A percentile compares a stretch with the other conserved stretches of the same genome.
These are phyloP conservation scores for Triplophysa bombifrons DNA, from an alignment of 2,797 vertebrate species.

Conservation along the genomic window DNA sequence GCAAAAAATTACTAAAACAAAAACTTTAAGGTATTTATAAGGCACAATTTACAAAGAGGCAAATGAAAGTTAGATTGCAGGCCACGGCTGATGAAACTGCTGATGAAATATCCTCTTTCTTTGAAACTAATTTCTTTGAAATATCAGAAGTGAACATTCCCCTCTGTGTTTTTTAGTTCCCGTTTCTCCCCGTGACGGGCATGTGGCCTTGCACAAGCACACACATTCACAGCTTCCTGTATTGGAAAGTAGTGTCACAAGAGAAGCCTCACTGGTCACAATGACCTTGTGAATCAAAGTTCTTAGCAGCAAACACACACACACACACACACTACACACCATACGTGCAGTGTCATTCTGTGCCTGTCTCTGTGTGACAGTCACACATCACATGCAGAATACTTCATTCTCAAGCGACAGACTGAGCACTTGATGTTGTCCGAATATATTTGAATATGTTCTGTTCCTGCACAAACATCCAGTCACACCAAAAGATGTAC, in stretches of 20 bases:
- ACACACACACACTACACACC: neutral
- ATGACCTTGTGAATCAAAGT: slow-evolving; percentile 41
- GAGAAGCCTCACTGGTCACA: slow-evolving; percentile 28
- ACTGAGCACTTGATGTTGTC: slow-evolving; percentile 2
- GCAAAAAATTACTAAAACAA: too few relatives aligned
- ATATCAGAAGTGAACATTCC: neutral
- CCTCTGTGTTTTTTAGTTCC: slow-evolving; percentile 5
- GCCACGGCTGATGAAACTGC: neutral
- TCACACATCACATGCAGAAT: slow-evolving; percentile 39
- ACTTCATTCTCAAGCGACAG: neutral
- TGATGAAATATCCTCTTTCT: slow-evolving; percentile 44
- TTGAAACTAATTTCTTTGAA: neutral
- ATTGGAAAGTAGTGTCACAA: slow-evolving; percentile 47
- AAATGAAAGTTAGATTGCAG: neutral
- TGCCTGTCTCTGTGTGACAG: slow-evolving; percentile 12
- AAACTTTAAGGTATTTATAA: too few relatives aligned
- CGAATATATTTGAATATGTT: slow-evolving; percentile 9
- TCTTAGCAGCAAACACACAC: neutral
- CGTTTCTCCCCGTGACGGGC: neutral
- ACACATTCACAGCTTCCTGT: slow-evolving; percentile 32
- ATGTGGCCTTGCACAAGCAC: slow-evolving; percentile 11
- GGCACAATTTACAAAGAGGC: too few relatives aligned
- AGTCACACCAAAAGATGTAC: neutral
- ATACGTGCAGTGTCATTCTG: slow-evolving; percentile 32
- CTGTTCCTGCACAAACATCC: neutral